These are phyloP conservation scores for Drosophila sp. DNA, from an alignment of 1,140 invertebrate species.

Conservation along the genomic window DNA sequence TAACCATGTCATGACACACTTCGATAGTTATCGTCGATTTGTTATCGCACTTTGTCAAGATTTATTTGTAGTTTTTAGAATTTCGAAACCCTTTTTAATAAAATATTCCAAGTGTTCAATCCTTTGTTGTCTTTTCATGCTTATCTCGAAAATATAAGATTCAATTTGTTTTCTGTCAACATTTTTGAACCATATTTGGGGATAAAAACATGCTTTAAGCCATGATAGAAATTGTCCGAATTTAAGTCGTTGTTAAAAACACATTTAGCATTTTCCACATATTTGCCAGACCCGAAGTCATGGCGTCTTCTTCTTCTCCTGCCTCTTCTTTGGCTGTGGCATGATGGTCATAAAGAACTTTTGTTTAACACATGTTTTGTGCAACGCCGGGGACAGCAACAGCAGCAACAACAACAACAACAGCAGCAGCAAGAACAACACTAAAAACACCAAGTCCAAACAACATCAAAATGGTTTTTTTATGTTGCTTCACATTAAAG, in stretches of 20 bases:
- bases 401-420: slow-evolving; percentile 10
- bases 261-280: slow-evolving; percentile 45
- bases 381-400: not conserved
- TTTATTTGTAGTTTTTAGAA: no score
- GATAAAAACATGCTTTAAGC: not conserved
- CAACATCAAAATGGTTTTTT: slow-evolving; percentile 16
- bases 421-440: slow-evolving; percentile 3
- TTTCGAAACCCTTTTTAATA: no score
- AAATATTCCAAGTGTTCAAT: no score
- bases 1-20: no score
- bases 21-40: no score
- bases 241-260: slow-evolving; percentile 35
- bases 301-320: slow-evolving; percentile 4
- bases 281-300: not conserved
- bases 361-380: slow-evolving; percentile 40
- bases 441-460: slow-evolving; percentile 3
- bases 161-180: no score
- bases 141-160: no score
- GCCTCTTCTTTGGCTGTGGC: slow-evolving; percentile 18
- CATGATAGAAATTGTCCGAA: not conserved
- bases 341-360: slow-evolving; percentile 41
- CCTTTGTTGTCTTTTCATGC: no score
- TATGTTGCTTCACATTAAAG: slow-evolving; percentile 12
- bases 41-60: no score
- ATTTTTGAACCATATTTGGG: not conserved